Evolutionary conservation across 2,888 invertebrate genomes (phyloP).

Genomic region (Sinopyrophorus schimmeli): DNA sequence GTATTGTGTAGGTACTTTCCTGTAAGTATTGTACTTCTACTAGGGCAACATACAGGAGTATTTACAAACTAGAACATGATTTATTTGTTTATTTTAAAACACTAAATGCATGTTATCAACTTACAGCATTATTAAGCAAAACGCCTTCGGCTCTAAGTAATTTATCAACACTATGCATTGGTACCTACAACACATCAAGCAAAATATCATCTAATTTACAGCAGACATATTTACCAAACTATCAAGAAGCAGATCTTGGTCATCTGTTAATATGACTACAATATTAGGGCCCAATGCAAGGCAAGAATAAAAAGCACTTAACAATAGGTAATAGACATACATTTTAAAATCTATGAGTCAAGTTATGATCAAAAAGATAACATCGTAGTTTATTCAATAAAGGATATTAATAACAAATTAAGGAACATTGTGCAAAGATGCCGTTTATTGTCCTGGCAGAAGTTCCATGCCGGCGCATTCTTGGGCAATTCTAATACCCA

Average conservation of each 20-base stretch:
- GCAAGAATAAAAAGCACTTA: slow-evolving; percentile 14
- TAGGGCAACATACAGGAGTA: slow-evolving; percentile 88
- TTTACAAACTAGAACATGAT: slow-evolving; percentile 70
- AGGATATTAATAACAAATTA: neutral
- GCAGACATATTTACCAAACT: slow-evolving; percentile 69
- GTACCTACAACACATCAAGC: slow-evolving; percentile 60
- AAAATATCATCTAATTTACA: slow-evolving; percentile 20
- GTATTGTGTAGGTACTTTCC: slow-evolving; percentile 87
- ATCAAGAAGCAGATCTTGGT: slow-evolving; percentile 79
- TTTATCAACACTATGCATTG: slow-evolving; percentile 66
- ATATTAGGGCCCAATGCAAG: slow-evolving; percentile 65
- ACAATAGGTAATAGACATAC: slow-evolving; percentile 7
- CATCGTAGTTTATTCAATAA: slow-evolving; percentile 17
- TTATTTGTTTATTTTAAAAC: neutral
- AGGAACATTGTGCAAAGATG: neutral
- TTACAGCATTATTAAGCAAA: slow-evolving; percentile 67
- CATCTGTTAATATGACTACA: slow-evolving; percentile 79
- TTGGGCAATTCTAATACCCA: slow-evolving; percentile 77
- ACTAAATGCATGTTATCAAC: neutral
- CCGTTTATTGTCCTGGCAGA: slow-evolving; percentile 21
- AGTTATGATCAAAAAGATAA: slow-evolving; percentile 1
- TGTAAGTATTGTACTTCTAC: slow-evolving; percentile 82
- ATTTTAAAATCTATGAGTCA: slow-evolving; percentile 8
- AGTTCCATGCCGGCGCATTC: slow-evolving; percentile 77
- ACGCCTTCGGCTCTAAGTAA: slow-evolving; percentile 68